Evolutionary conservation across 2,888 invertebrate species (phyloP).

Genomic region (Drosophila rubida): DNA sequence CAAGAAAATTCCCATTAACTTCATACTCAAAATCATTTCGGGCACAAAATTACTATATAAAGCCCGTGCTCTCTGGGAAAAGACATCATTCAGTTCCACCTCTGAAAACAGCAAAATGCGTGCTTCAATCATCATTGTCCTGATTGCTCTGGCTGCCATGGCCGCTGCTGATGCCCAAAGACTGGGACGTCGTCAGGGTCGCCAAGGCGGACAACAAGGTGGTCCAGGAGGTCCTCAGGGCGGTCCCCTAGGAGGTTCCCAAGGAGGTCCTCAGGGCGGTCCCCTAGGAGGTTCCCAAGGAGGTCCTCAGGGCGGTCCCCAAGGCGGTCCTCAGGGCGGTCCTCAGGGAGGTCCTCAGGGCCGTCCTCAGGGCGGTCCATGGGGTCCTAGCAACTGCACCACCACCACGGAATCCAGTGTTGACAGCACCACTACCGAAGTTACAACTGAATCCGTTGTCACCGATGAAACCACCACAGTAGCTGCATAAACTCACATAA

Average conservation of each 20-base stretch:
- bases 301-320: background rate
- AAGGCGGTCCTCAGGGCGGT: background rate
- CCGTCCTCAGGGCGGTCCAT: background rate
- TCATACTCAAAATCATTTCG: no score
- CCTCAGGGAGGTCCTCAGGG: background rate
- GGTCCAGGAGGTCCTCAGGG: background rate
- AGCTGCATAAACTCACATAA: background rate
- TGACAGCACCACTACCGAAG: background rate
- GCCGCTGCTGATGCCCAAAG: background rate
- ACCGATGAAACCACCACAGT: background rate
- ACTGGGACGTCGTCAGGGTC: background rate
- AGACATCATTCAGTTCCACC: background rate
- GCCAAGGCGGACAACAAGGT: background rate
- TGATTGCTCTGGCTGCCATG: background rate
- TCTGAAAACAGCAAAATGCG: background rate
- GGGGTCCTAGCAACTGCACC: constrained; percentile 1
- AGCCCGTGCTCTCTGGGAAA: background rate
- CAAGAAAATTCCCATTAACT: background rate
- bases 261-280: background rate
- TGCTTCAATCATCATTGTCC: background rate
- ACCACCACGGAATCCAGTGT: background rate
- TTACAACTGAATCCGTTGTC: background rate
- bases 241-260: background rate
- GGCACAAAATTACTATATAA: background rate
- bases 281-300: background rate